A percentile compares a stretch with the other conserved stretches of the same genome.
phyloP scores from a whole-genome alignment of 1,140 invertebrate species.

The Pseudomyrmex pallidus region DNA sequence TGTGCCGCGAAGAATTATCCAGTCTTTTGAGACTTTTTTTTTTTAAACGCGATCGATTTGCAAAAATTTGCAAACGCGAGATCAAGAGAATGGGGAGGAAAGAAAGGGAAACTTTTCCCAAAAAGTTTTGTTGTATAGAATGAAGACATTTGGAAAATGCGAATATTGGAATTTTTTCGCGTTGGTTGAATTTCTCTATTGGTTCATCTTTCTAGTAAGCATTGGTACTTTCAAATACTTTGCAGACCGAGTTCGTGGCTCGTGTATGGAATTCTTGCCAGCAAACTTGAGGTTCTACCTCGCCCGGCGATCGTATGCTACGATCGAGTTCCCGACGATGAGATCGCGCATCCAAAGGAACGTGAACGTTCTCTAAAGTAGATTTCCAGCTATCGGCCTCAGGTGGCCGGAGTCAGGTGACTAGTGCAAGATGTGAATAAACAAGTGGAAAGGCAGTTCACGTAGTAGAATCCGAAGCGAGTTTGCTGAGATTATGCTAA shows the following conservation, averaged over 20 bases:
- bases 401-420: slow-evolving; percentile 31
- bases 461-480: slow-evolving; percentile 4
- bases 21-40: background rate
- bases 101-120: background rate
- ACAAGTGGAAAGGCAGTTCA: background rate
- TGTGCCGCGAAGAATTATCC: background rate
- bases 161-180: slow-evolving; percentile 9
- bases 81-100: no score
- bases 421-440: slow-evolving; percentile 32
- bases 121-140: background rate
- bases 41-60: background rate
- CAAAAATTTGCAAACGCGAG: background rate
- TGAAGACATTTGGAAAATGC: background rate
- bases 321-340: slow-evolving; percentile 44
- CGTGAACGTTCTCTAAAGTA: slow-evolving; percentile 51
- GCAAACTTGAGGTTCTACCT: slow-evolving; percentile 10
- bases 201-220: slow-evolving; percentile 41
- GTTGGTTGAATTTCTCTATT: slow-evolving; percentile 28
- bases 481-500: slow-evolving; percentile 8
- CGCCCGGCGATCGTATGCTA: slow-evolving; percentile 1
- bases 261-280: slow-evolving; percentile 47
- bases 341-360: slow-evolving; percentile 32
- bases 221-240: slow-evolving; percentile 34
- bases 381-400: slow-evolving; percentile 41
- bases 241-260: slow-evolving; percentile 40